phyloP scores from a whole-genome alignment of 2,113 vertebrate species.

The Megaleporinus macrocephalus region DNA sequence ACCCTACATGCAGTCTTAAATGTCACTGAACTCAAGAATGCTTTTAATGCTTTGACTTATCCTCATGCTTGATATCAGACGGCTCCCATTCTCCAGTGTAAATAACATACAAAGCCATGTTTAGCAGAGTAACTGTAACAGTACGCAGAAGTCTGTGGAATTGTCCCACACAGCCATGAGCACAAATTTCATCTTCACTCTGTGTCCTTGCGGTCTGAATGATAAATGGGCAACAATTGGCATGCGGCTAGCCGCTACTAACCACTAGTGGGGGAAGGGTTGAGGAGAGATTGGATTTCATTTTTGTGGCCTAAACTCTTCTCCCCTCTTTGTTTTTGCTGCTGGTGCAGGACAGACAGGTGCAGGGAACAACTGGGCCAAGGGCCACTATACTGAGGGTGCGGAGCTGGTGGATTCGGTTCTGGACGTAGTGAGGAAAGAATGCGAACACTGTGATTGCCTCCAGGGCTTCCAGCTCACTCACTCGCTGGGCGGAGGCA shows the following conservation, averaged over 20 bases:
- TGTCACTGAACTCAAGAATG: background rate
- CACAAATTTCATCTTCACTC: background rate
- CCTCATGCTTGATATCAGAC: background rate
- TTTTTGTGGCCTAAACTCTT: slow-evolving; percentile 37
- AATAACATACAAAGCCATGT: background rate
- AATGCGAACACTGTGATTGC: slow-evolving; percentile 91
- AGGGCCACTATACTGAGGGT: slow-evolving; percentile 94
- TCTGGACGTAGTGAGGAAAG: slow-evolving; percentile 89
- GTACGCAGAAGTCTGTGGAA: slow-evolving; percentile 8
- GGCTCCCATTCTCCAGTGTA: background rate
- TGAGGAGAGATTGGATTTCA: slow-evolving; percentile 20
- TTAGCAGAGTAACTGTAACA: slow-evolving; percentile 11
- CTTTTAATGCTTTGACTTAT: background rate
- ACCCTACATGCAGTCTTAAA: background rate
- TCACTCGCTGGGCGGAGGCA: slow-evolving; percentile 87
- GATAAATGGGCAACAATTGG: slow-evolving; percentile 46
- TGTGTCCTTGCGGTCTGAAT: slow-evolving; percentile 2
- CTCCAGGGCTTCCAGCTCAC: slow-evolving; percentile 91
- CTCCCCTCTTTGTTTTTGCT: slow-evolving; percentile 32
- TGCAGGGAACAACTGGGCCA: slow-evolving; percentile 96
- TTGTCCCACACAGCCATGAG: slow-evolving; percentile 2
- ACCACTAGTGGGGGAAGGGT: background rate
- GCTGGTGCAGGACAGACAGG: slow-evolving; percentile 88
- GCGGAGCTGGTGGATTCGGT: slow-evolving; percentile 91
- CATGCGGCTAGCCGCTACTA: background rate